Percentiles rank a stretch among this genome's conserved stretches.
Conservation (phyloP, 2,797 vertebrate genomes). For the Sardinella longiceps region DNA sequence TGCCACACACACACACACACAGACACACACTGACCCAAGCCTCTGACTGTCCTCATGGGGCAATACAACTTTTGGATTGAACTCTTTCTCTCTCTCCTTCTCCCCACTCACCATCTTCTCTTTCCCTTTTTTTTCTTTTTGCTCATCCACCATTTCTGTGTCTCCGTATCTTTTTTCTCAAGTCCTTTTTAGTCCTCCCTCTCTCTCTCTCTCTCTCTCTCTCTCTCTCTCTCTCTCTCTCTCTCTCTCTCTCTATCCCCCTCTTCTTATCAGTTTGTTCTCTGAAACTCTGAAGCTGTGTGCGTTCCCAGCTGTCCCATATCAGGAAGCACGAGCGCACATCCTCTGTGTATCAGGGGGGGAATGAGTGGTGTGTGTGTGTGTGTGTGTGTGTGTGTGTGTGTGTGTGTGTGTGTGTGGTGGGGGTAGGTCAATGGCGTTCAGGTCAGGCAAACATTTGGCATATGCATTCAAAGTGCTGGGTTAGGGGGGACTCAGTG, state of each 20-base stretch:
- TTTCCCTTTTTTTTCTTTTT: slow-evolving; percentile 23
- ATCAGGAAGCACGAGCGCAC: background rate
- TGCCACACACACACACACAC: slow-evolving; percentile 30
- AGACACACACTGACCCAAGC: slow-evolving; percentile 54
- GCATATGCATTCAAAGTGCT: background rate
- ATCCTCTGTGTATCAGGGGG: slow-evolving; percentile 15
- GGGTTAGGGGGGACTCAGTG: background rate
- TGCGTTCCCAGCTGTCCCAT: slow-evolving; percentile 31
- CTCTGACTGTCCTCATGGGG: slow-evolving; percentile 65
- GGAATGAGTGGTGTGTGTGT: background rate
- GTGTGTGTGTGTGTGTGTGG: slow-evolving; percentile 8
- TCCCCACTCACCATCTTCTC: background rate
- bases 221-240: slow-evolving; percentile 47
- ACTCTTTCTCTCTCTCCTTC: slow-evolving; percentile 45
- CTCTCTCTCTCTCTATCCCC: slow-evolving; percentile 49
- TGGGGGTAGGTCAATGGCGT: background rate
- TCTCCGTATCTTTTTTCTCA: slow-evolving; percentile 1
- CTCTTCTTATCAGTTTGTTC: slow-evolving; percentile 49
- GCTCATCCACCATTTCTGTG: background rate
- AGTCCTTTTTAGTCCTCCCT: slow-evolving; percentile 28
- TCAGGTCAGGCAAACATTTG: slow-evolving; percentile 4
- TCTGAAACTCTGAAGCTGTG: slow-evolving; percentile 55
- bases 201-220: slow-evolving; percentile 51
- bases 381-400: too few relatives aligned
- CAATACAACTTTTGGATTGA: slow-evolving; percentile 41